phyloP scores from a whole-genome alignment of 2,888 invertebrate species.

The Coronaproctus castanopsis region DNA sequence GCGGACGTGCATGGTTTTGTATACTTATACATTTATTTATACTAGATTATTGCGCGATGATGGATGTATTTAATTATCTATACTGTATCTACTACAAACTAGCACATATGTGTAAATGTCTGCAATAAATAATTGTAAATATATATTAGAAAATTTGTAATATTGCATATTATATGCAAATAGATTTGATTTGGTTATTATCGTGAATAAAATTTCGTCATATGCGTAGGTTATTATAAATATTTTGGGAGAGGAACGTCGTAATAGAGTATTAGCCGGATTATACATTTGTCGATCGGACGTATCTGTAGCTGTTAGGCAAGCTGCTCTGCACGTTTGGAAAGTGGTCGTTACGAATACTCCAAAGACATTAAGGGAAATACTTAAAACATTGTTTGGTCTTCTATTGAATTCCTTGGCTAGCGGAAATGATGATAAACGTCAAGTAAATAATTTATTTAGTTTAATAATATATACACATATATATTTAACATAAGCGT shows the following conservation, averaged over 20 bases:
- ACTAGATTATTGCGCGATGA: too few relatives aligned
- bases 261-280: conserved; percentile 82
- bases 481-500: too few relatives aligned
- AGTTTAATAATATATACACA: too few relatives aligned
- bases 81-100: too few relatives aligned
- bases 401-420: conserved; percentile 83
- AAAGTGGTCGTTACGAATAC: conserved; percentile 98
- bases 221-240: conserved; percentile 53
- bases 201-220: background rate
- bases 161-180: too few relatives aligned
- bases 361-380: conserved; percentile 85
- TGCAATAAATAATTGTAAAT: too few relatives aligned
- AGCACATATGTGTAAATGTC: too few relatives aligned
- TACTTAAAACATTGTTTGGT: conserved; percentile 80
- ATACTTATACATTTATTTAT: too few relatives aligned
- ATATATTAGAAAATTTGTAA: too few relatives aligned
- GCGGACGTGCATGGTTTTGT: too few relatives aligned
- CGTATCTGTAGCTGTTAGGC: conserved; percentile 87
- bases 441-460: conserved; percentile 38
- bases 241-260: conserved; percentile 67
- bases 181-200: background rate
- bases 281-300: conserved; percentile 95
- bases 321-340: conserved; percentile 97
- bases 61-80: too few relatives aligned
- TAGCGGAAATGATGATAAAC: conserved; percentile 85